Base-by-base conservation (phyloP, 35 echinoderm and acorn worm genomes). In the Nesometra sesokonis region DNA sequence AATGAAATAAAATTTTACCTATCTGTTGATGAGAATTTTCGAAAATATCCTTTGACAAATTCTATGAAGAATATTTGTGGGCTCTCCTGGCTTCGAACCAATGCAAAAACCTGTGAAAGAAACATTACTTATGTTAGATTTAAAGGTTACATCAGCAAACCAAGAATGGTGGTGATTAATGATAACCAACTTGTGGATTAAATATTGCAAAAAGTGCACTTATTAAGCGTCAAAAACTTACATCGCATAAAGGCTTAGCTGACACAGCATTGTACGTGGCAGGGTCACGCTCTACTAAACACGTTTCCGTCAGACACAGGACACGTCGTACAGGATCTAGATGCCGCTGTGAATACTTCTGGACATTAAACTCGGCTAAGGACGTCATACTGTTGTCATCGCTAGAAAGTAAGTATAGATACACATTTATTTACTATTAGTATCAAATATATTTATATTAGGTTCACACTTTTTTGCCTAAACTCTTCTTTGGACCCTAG, bases 51-150 rank as follows among this genome's bases (percentile, higher is more conserved):
- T 86, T 92, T 99, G 47, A 99, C 90, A 86, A 89, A 99, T 82
- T 99, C 95, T 85, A 99, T 79, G 37, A 83, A 78, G 80, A 99
- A 94, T 47, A 94, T 89, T 84, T 99, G 96, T n/a, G 96, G 92
- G 29, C 91, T 90, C 17, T 89, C 92, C 57, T 91, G 88, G 67
- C 88, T 90, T 79, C 96, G 85, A 19, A 99, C 82, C 47, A 99
- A 90, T 92, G 96, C 89, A 99, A 99, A 99, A 21, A 99, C 83
- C 96, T 99, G 85, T 9, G 57, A 86, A 86, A 78, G 36, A 1
- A 77, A 32, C 77, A 17, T 43, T 43, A 43, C 15, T 43, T 43
- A 43, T 43, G 39, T 43, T n/a, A n/a, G n/a, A n/a, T n/a, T n/a
- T n/a, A n/a, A n/a, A n/a, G n/a, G n/a, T n/a, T n/a, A n/a, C n/a